A percentile compares a stretch with the other conserved stretches of the same genome.
Evolutionary conservation across 2,113 vertebrate genomes (phyloP).

Genomic region (Cervus canadensis): DNA sequence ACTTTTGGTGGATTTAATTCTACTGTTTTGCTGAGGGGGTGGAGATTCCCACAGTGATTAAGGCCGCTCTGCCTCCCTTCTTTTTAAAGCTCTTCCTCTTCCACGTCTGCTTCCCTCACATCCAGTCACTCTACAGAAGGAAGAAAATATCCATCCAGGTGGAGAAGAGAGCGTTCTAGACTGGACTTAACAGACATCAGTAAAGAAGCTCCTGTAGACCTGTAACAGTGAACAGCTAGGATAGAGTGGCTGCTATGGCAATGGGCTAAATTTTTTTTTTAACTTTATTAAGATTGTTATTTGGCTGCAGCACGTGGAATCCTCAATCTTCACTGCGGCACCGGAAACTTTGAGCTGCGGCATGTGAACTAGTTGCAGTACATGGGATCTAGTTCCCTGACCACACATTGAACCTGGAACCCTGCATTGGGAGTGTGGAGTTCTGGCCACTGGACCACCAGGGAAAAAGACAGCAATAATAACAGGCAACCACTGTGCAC

Average conservation of each 20-base stretch:
- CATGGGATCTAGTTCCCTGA: not conserved
- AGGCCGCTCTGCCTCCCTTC: not conserved
- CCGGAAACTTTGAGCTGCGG: not conserved
- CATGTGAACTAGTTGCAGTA: not conserved
- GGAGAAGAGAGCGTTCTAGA: not conserved
- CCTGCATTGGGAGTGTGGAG: not conserved
- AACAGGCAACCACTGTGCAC: not conserved
- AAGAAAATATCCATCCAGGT: not conserved
- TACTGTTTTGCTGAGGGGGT: not conserved
- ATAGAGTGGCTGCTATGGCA: not conserved
- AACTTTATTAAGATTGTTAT: not conserved
- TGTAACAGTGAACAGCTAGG: not conserved
- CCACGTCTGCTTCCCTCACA: not conserved
- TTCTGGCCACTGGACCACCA: not conserved
- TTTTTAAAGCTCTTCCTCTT: not conserved
- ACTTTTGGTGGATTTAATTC: not conserved
- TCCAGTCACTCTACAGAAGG: not conserved
- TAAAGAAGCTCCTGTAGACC: not conserved
- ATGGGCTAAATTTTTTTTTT: not conserved
- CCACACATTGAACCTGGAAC: not conserved
- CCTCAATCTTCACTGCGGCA: not conserved
- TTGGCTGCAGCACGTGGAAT: not conserved
- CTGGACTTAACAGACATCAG: not conserved
- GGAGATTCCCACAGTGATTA: not conserved
- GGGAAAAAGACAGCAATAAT: not conserved